Evolutionary conservation across 2,888 invertebrate genomes (phyloP).

Genomic region (Pyralis farinalis): DNA sequence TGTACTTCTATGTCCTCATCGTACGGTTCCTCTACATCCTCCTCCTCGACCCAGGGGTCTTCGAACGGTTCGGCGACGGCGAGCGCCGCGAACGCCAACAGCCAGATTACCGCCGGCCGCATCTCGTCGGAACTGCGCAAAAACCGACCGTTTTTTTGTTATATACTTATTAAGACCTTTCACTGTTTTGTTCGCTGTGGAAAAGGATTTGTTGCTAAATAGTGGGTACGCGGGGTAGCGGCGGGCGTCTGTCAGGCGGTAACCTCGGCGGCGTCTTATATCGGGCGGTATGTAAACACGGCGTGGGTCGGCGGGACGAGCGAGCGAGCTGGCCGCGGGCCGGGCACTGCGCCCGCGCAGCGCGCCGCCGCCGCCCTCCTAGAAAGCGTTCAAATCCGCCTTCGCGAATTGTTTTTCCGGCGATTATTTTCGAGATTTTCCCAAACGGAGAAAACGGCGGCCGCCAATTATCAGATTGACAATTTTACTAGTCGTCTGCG

Average conservation of each 20-base stretch:
- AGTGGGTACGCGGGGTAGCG: slow-evolving; percentile 23
- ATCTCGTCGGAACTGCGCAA: slow-evolving; percentile 46
- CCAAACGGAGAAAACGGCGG: slow-evolving; percentile 52
- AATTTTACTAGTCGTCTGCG: slow-evolving; percentile 39
- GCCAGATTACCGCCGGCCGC: slow-evolving; percentile 49
- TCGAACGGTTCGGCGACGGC: slow-evolving; percentile 45
- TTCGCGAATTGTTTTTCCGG: slow-evolving; percentile 45
- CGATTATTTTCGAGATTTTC: slow-evolving; percentile 59
- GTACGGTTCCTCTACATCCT: slow-evolving; percentile 46
- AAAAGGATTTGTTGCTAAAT: slow-evolving; percentile 39
- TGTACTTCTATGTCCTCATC: slow-evolving; percentile 35
- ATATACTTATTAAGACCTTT: slow-evolving; percentile 58
- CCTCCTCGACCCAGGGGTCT: slow-evolving; percentile 56
- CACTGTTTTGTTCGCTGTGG: slow-evolving; percentile 37
- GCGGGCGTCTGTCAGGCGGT: slow-evolving; percentile 23
- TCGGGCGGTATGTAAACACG: slow-evolving; percentile 40
- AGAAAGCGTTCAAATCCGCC: slow-evolving; percentile 62
- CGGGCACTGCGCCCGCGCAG: slow-evolving; percentile 42
- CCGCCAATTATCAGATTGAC: slow-evolving; percentile 49
- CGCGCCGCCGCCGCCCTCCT: slow-evolving; percentile 27
- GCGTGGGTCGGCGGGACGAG: slow-evolving; percentile 38
- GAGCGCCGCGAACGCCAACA: slow-evolving; percentile 41
- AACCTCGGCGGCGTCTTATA: slow-evolving; percentile 39
- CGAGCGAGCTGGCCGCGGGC: slow-evolving; percentile 40
- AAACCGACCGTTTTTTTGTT: slow-evolving; percentile 50